These are phyloP conservation scores for Sardina pilchardus DNA, from an alignment of 2,113 vertebrate species.

Conservation along the genomic window DNA sequence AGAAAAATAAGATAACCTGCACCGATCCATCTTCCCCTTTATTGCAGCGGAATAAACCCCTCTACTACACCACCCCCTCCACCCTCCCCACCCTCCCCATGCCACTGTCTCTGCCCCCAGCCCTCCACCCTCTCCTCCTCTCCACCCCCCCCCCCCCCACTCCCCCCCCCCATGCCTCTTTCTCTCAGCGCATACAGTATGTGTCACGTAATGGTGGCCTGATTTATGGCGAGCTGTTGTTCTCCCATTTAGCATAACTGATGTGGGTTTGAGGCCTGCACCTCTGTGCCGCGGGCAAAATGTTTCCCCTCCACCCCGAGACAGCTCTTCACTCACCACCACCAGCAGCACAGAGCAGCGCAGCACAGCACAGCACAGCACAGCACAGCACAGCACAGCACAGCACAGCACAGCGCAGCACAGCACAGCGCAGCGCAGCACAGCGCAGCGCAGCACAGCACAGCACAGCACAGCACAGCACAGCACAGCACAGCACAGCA, in stretches of 20 bases:
- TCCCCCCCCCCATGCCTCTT: neutral
- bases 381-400: too few species aligned
- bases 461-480: too few species aligned
- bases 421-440: too few species aligned
- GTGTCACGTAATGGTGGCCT: conserved; percentile 34
- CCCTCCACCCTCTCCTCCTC: neutral
- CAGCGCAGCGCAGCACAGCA: too few species aligned
- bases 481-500: too few species aligned
- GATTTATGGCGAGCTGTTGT: conserved; percentile 46
- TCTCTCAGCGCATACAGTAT: conserved; percentile 33
- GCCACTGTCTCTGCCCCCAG: too few species aligned
- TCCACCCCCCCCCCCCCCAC: neutral
- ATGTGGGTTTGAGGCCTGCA: conserved; percentile 18
- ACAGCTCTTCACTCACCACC: conserved; percentile 31
- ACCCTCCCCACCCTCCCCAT: neutral
- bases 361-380: too few species aligned
- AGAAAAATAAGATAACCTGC: conserved; percentile 10
- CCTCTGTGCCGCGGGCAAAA: neutral
- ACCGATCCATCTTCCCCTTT: neutral
- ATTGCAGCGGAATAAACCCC: neutral
- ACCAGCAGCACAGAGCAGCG: too few species aligned
- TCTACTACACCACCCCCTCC: neutral
- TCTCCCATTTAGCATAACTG: conserved; percentile 41
- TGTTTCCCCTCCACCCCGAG: conserved; percentile 29
- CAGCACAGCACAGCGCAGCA: too few species aligned